phyloP scores from a whole-genome alignment of 2,888 invertebrate genomes.

The Drosophila austrosaltans region DNA sequence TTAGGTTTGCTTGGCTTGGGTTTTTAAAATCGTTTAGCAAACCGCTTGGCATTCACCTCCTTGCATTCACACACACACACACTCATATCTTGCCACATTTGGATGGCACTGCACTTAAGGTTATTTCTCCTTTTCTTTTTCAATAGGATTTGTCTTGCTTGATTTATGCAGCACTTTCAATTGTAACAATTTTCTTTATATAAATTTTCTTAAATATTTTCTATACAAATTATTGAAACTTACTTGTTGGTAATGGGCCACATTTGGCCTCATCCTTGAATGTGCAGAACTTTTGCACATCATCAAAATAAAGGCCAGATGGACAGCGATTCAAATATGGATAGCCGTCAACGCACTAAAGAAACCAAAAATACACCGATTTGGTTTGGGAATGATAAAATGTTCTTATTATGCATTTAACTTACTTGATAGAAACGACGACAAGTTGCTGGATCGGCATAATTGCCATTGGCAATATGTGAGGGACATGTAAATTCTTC shows the following conservation, averaged over 20 bases:
- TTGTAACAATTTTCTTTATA: slow-evolving; percentile 49
- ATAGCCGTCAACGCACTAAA: slow-evolving; percentile 94
- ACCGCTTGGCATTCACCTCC: slow-evolving; percentile 64
- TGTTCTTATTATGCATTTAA: neutral
- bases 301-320: slow-evolving; percentile 94
- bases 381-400: neutral
- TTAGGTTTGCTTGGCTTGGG: slow-evolving; percentile 55
- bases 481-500: slow-evolving; percentile 92
- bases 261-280: slow-evolving; percentile 95
- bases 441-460: slow-evolving; percentile 94
- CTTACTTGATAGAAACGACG: slow-evolving; percentile 93
- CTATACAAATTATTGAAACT: slow-evolving; percentile 83
- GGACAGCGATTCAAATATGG: slow-evolving; percentile 95
- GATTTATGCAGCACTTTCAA: slow-evolving; percentile 76
- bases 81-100: slow-evolving; percentile 14
- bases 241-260: slow-evolving; percentile 94
- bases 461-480: slow-evolving; percentile 93
- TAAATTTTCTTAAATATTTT: slow-evolving; percentile 11
- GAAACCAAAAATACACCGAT: neutral
- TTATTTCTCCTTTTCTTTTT: slow-evolving; percentile 39
- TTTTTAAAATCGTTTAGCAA: slow-evolving; percentile 73
- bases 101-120: slow-evolving; percentile 69
- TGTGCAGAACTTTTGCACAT: slow-evolving; percentile 94
- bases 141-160: slow-evolving; percentile 45
- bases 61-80: slow-evolving; percentile 15